These are phyloP conservation scores for Perognathus longimembris DNA, from an alignment of 2,113 vertebrate genomes.

Conservation along the genomic window DNA sequence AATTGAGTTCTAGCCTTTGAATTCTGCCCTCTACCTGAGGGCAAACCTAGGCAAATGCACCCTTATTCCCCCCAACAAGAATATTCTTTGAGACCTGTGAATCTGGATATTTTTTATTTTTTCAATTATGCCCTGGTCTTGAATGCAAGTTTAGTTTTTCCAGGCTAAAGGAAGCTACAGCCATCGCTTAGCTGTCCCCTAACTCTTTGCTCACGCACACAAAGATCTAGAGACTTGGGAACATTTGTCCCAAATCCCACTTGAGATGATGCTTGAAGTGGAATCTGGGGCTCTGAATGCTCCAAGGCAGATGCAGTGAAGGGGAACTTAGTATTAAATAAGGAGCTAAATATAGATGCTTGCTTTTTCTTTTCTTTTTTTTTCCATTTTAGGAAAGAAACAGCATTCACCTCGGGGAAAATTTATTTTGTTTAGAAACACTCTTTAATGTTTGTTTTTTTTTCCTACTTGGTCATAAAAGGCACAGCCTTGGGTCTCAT, in stretches of 20 bases:
- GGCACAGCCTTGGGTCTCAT: constrained; percentile 25
- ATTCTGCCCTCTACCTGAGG: constrained; percentile 58
- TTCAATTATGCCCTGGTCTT: constrained; percentile 31
- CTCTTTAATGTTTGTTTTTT: background rate
- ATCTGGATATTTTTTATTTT: constrained; percentile 8
- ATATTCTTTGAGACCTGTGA: background rate
- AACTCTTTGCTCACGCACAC: background rate
- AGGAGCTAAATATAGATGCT: constrained; percentile 51
- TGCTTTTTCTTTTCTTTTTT: background rate
- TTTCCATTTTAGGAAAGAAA: background rate
- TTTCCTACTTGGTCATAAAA: constrained; percentile 34
- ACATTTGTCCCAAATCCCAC: background rate
- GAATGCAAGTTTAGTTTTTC: constrained; percentile 32
- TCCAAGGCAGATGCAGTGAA: constrained; percentile 12
- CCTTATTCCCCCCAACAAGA: background rate
- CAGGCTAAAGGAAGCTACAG: background rate
- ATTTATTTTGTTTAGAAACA: constrained; percentile 51
- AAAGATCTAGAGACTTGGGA: background rate
- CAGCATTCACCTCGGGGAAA: constrained; percentile 41
- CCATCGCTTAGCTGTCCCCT: background rate
- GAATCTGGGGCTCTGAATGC: constrained; percentile 1
- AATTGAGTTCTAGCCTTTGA: constrained; percentile 51
- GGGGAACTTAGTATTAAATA: constrained; percentile 36
- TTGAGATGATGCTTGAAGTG: background rate
- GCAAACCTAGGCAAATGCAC: constrained; percentile 55